Conservation (phyloP, 1,140 invertebrate genomes). For the Phortica variegata region DNA sequence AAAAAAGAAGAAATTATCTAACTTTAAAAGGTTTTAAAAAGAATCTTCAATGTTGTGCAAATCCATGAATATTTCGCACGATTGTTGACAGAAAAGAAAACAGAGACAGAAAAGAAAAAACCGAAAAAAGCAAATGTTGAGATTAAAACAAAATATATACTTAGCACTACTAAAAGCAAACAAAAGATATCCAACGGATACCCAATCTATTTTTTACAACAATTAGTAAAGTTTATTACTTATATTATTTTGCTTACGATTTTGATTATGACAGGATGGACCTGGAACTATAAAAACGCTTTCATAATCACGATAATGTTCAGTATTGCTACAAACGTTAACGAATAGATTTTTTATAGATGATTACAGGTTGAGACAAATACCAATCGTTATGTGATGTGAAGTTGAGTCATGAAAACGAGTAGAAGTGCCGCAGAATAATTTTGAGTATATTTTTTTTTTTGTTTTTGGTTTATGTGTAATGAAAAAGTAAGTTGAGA, state of each 20-base stretch:
- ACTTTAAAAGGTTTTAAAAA: neutral
- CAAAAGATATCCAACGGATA: slow-evolving; percentile 5
- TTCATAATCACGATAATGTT: slow-evolving; percentile 70
- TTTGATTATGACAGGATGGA: slow-evolving; percentile 61
- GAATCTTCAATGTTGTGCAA: no score
- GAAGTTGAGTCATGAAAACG: no score
- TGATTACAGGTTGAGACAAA: no score
- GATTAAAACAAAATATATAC: slow-evolving; percentile 3
- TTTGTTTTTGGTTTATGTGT: no score
- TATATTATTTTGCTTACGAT: slow-evolving; percentile 44
- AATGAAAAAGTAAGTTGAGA: slow-evolving; percentile 7
- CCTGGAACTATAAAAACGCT: slow-evolving; percentile 75
- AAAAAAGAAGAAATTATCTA: slow-evolving; percentile 3
- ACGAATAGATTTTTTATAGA: slow-evolving; percentile 4
- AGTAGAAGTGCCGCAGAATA: no score
- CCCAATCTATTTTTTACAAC: no score
- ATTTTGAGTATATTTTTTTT: neutral
- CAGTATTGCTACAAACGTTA: slow-evolving; percentile 56
- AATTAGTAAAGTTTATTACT: slow-evolving; percentile 12
- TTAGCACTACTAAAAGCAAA: slow-evolving; percentile 1
- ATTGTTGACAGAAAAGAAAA: neutral
- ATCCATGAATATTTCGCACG: no score
- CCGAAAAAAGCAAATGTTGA: slow-evolving; percentile 12
- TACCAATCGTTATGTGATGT: no score
- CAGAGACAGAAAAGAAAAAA: slow-evolving; percentile 12